phyloP scores from a whole-genome alignment of 2,888 invertebrate genomes.

The Andrena bicolor region DNA sequence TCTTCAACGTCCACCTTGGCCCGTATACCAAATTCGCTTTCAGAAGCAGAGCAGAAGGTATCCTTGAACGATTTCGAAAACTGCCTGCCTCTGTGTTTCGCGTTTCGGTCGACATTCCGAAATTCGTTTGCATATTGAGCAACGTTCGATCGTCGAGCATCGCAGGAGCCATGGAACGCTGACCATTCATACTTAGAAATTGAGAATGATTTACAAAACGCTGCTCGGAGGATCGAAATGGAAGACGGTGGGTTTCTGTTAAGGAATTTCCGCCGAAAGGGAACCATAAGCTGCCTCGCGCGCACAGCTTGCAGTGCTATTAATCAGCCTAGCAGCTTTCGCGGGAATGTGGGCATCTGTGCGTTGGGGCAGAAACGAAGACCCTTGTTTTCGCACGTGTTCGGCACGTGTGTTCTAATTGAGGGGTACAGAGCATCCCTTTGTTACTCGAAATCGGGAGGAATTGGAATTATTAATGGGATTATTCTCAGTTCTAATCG shows the following conservation, averaged over 20 bases:
- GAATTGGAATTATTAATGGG: conserved; percentile 31
- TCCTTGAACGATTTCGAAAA: conserved; percentile 40
- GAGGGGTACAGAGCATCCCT: conserved; percentile 17
- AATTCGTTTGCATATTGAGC: conserved; percentile 18
- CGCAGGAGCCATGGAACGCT: no score
- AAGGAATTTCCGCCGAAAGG: background rate
- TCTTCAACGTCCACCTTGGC: conserved; percentile 25
- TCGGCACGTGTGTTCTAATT: conserved; percentile 27
- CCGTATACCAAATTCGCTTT: background rate
- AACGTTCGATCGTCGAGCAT: background rate
- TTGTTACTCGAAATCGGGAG: conserved; percentile 14
- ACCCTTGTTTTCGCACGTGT: conserved; percentile 61
- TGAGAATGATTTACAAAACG: background rate
- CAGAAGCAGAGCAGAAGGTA: background rate
- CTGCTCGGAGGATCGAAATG: background rate
- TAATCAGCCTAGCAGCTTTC: conserved; percentile 36
- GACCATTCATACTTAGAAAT: background rate
- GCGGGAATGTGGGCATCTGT: conserved; percentile 28
- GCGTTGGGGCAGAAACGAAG: conserved; percentile 31
- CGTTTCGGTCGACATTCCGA: background rate
- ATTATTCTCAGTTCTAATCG: background rate
- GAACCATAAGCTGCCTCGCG: background rate
- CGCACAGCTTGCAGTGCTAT: conserved; percentile 6
- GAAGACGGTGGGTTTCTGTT: background rate
- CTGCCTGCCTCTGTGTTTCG: background rate